Evolutionary conservation across 2,888 invertebrate species (phyloP).

Genomic region (Tetheella fluctuosa): DNA sequence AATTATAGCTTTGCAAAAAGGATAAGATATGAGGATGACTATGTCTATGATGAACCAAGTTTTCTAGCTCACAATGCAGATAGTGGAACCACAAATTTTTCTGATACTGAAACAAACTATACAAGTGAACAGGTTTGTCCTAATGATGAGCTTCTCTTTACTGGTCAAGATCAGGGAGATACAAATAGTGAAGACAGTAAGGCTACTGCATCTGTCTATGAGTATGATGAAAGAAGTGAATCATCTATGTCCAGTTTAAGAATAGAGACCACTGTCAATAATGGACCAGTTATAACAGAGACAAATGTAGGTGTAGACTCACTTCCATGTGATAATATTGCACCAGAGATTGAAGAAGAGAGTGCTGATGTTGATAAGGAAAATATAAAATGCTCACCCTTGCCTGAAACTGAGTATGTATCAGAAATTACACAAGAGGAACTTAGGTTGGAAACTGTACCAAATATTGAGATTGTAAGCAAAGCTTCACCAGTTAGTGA

Average conservation of each 20-base stretch:
- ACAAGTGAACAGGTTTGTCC: slow-evolving; percentile 60
- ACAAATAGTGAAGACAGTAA: slow-evolving; percentile 75
- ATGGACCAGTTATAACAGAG: slow-evolving; percentile 48
- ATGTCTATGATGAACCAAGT: slow-evolving; percentile 50
- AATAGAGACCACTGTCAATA: slow-evolving; percentile 67
- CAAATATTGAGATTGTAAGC: slow-evolving; percentile 30
- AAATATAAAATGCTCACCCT: slow-evolving; percentile 30
- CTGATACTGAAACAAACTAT: slow-evolving; percentile 63
- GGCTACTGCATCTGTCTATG: slow-evolving; percentile 67
- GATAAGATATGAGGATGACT: slow-evolving; percentile 70
- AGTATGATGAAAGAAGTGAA: slow-evolving; percentile 75
- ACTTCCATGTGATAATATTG: slow-evolving; percentile 34
- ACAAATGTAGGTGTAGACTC: slow-evolving; percentile 35
- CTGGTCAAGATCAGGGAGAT: slow-evolving; percentile 65
- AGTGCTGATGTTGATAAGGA: slow-evolving; percentile 37
- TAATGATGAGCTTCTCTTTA: slow-evolving; percentile 58
- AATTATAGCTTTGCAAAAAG: slow-evolving; percentile 64
- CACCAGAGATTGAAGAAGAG: slow-evolving; percentile 34
- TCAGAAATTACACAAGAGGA: slow-evolving; percentile 39
- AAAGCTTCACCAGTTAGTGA: slow-evolving; percentile 28
- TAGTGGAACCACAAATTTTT: slow-evolving; percentile 52
- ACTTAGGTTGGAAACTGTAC: slow-evolving; percentile 34
- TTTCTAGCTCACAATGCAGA: slow-evolving; percentile 48
- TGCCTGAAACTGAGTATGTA: slow-evolving; percentile 52
- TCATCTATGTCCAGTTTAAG: slow-evolving; percentile 69